These are phyloP conservation scores for Cyprinodon diabolis DNA, from an alignment of 2,797 vertebrate species.

Conservation along the genomic window DNA sequence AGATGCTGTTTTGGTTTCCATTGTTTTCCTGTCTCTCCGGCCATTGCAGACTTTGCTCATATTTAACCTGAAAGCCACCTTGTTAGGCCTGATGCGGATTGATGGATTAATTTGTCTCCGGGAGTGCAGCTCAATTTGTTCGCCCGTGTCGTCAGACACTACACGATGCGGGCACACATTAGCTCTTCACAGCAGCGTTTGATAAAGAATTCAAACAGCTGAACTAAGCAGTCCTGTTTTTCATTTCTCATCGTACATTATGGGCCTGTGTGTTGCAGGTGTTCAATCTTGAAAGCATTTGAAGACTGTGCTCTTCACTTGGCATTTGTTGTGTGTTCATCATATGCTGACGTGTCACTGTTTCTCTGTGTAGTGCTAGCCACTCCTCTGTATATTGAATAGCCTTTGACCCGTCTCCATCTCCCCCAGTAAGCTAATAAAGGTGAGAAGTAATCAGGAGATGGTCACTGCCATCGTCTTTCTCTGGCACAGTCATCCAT, in stretches of 20 bases:
- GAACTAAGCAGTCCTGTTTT: constrained; percentile 17
- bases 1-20: constrained; percentile 5
- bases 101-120: constrained; percentile 64
- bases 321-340: constrained; percentile 30
- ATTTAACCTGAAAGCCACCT: constrained; percentile 63
- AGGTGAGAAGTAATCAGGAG: constrained; percentile 74
- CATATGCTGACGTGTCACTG: constrained; percentile 7
- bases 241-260: not conserved
- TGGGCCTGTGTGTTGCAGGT: constrained; percentile 4
- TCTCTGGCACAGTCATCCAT: constrained; percentile 56
- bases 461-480: constrained; percentile 67
- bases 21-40: constrained; percentile 43
- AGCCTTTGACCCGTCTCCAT: constrained; percentile 63
- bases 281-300: constrained; percentile 16
- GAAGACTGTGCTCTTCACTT: constrained; percentile 4
- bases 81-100: constrained; percentile 61
- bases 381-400: constrained; percentile 43
- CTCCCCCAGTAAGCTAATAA: constrained; percentile 65
- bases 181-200: constrained; percentile 21
- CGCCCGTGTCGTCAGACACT: constrained; percentile 3
- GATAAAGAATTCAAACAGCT: constrained; percentile 24
- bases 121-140: constrained; percentile 35
- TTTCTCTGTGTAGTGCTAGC: constrained; percentile 20
- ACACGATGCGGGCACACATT: constrained; percentile 18
- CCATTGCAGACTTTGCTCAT: constrained; percentile 48